phyloP scores from a whole-genome alignment of 2,888 invertebrate genomes.

The Falcaria lacertinaria region DNA sequence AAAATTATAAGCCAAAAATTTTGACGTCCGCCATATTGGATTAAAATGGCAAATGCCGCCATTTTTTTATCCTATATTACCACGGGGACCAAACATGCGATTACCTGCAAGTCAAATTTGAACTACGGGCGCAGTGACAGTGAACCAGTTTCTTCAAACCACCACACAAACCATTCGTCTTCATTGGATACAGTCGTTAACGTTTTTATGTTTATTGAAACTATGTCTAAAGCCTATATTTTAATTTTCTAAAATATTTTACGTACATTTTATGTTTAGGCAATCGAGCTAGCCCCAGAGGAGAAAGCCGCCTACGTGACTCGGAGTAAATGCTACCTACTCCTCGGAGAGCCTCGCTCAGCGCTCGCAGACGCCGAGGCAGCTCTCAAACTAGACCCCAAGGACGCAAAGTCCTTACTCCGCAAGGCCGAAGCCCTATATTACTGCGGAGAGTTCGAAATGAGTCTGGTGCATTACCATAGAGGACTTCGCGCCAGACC shows the following conservation, averaged over 20 bases:
- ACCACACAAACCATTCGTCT: no score
- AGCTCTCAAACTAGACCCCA: slow-evolving; percentile 86
- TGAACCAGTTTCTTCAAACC: no score
- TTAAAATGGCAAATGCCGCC: no score
- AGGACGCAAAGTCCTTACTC: slow-evolving; percentile 82
- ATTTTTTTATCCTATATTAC: no score
- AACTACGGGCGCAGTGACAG: no score
- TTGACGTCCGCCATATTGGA: no score
- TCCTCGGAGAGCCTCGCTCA: slow-evolving; percentile 90
- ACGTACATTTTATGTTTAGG: slow-evolving; percentile 35
- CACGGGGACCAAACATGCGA: no score
- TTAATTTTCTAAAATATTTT: background rate
- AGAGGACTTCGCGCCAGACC: slow-evolving; percentile 91
- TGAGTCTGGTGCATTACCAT: slow-evolving; percentile 94
- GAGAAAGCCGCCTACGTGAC: slow-evolving; percentile 93
- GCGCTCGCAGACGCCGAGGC: slow-evolving; percentile 92
- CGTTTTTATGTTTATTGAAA: no score
- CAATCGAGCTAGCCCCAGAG: slow-evolving; percentile 90
- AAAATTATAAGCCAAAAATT: no score
- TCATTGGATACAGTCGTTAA: no score
- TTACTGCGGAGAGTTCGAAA: slow-evolving; percentile 94
- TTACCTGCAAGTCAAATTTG: no score
- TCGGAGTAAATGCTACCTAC: slow-evolving; percentile 92
- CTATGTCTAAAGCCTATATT: no score
- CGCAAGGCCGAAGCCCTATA: slow-evolving; percentile 96